Evolutionary conservation across 2,797 vertebrate genomes (phyloP), one percentile per base, ranked within the genome.

Genomic region (Chromobotia macracanthus): DNA sequence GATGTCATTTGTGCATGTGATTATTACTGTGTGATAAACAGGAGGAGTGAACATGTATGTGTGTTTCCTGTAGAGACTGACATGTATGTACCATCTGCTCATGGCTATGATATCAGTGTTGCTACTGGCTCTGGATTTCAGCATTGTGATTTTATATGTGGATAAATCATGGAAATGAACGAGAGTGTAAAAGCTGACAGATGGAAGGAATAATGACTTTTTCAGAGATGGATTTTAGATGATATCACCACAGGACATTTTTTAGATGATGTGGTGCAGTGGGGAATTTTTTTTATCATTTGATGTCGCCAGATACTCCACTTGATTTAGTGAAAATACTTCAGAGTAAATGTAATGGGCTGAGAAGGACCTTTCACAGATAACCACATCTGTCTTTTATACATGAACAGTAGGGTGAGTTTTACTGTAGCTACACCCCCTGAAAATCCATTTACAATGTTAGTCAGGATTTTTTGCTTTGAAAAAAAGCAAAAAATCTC

Each of bases 1-100:
- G 8, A 53, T n/a, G 4, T 53, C n/a, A 19, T 53, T 53, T 53
- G n/a, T n/a, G 12, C 13, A 58, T 64, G 28, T 48, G 25, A 19
- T 61, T 64, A 2, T 51, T 19, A 38, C 23, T 50, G 35, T 56
- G 41, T 31, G 50, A 31, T 35, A 51, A 35, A 13, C 7, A 9
- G 61, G 25, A 74, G 35, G 11, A 53, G 8, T 51, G 28, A 23
- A 18, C 38, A 18, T 61, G 11, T 46, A 28, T 15, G 4, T 64
- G 38, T 58, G 60, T 75, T 50, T 69, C 67, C 65, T 41, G 46
- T 25, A 48, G 31, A 51, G 35, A 23, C 10, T 6, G 66, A 71
- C 82, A 83, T 80, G 73, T 80, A 83, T 80, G 63, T 72, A 35
- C 78, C 82, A 83, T 80, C 79, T 83, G 78, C 68, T 80, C 78